Evolutionary conservation across 1,140 invertebrate genomes (phyloP), one percentile per base, ranked within the genome.

Genomic region (Hypsibius dujardini): DNA sequence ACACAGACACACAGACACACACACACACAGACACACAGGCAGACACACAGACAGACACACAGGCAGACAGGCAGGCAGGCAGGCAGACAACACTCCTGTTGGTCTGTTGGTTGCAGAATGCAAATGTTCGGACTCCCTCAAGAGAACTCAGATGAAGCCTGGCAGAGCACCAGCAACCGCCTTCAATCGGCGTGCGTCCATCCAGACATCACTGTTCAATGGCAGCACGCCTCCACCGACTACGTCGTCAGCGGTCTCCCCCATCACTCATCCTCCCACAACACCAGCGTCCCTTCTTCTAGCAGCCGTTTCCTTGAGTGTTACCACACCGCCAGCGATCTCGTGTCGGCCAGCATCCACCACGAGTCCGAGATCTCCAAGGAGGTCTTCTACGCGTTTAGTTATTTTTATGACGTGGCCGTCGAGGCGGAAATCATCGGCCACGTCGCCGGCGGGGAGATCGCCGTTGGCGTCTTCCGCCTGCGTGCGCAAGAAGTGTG

Each of bases 341-440:
- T 67, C 62, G 62, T 67, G 12, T 67, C 62, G 3, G 12, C 3
- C 42, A 3, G 3, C 7, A 67, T 67, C 62, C 62, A 67, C 62
- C 62, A 67, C 62, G 7, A 67, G 62, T 42, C 62, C 12, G 62
- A 67, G 45, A 42, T 67, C 7, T 3, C 7, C 62, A 7, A 42
- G 3, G 62, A 67, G 42, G 3, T 42, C 42, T 67, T 94, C 74
- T 87, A 86, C 74, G 88, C 90, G 2, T 92, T 97, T 80, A 93
- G 90, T 72, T 96, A 95, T 79, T 96, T 92, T 79, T 95, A 88
- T 79, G 92, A 97, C 76, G 82, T 90, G 70, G 90, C 90, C 42
- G 84, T 86, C 0, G 92, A 95, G 79, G 86, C 87, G 72, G 87
- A 85, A 3, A 80, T 90, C 46, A 87, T 88, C 71, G 84, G 85